Base-by-base conservation (phyloP, 2,113 vertebrate species). In the Dasyurus viverrinus region DNA sequence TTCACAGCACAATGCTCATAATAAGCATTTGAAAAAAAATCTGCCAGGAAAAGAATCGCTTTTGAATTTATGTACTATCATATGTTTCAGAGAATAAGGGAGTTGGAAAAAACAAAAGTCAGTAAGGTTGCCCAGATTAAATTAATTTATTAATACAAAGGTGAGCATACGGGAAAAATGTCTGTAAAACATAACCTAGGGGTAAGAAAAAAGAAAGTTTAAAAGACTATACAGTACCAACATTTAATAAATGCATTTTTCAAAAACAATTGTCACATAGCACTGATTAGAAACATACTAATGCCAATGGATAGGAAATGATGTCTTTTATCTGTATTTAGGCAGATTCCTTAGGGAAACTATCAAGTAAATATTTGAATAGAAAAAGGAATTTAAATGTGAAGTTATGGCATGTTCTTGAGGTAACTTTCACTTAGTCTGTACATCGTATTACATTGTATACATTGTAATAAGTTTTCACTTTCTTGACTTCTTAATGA, bases 101-200 rank as follows among this genome's bases (percentile, higher is more conserved):
- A 1, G 14, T 36, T 0, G 7, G 36, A 7, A 2, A 4, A 42
- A 23, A 8, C 50, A 23, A 8, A 42, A 8, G 7, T 42, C 4
- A 42, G 0, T 84, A 84, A 84, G 14, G 42, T 42, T 42, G 19
- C 2, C 36, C 16, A 42, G 42, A 84, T 42, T 84, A 42, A 42
- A 84, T 84, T 42, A 84, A 84, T 84, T 6, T 6, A 42, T 42
- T 84, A 23, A n/a, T 42, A 6, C 36, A 84, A 84, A 84, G 36
- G 14, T 19, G 14, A n/a, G 16, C 16, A 84, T 42, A 42, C 42
- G 68, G 36, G n/a, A 23, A 19, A 42, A 84, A 22, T 22, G 42
- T 16, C 6, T 42, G 19, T n/a, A 84, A 84, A 84, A 84, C 1
- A 84, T 84, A 42, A 23, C 36, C 23, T 16, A 16, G 16, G 11